Evolutionary conservation across 2,113 vertebrate species (phyloP).

Genomic region (Platichthys flesus): DNA sequence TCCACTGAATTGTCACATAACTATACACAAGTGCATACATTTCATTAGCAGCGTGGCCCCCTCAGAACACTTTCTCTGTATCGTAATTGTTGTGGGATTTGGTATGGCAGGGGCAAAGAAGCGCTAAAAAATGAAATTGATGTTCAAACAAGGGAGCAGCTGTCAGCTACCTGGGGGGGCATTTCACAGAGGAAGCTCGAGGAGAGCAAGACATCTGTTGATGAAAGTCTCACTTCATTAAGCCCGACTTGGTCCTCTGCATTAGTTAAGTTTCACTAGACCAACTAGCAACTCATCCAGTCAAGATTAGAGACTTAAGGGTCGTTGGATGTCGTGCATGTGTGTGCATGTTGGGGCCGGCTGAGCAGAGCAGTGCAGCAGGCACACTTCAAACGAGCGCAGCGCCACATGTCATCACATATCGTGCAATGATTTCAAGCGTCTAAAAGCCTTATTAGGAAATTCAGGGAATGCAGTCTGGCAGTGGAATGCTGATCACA

Average conservation of each 20-base stretch:
- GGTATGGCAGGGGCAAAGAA: conserved; percentile 52
- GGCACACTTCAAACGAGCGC: conserved; percentile 19
- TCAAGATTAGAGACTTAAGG: conserved; percentile 35
- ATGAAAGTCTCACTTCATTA: conserved; percentile 56
- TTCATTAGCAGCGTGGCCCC: conserved; percentile 67
- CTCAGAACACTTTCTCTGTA: conserved; percentile 59
- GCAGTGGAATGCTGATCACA: conserved; percentile 46
- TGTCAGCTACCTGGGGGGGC: conserved; percentile 57
- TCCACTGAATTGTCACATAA: conserved; percentile 44
- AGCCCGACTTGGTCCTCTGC: no score
- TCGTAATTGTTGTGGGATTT: conserved; percentile 76
- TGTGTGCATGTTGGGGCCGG: background rate
- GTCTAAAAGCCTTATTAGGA: conserved; percentile 53
- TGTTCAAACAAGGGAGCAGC: conserved; percentile 74
- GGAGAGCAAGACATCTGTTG: conserved; percentile 26
- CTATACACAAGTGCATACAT: conserved; percentile 51
- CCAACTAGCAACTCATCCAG: conserved; percentile 43
- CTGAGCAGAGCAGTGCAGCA: background rate
- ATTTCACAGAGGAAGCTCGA: conserved; percentile 1
- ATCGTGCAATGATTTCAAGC: conserved; percentile 41
- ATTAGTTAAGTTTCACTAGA: conserved; percentile 17
- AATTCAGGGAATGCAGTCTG: conserved; percentile 44
- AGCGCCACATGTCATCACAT: conserved; percentile 18
- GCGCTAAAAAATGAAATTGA: conserved; percentile 73
- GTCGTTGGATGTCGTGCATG: background rate